Percentiles rank a stretch among this genome's conserved stretches.
These are phyloP conservation scores for Epistrophe grossulariae DNA, from an alignment of 2,888 invertebrate genomes.

Conservation along the genomic window DNA sequence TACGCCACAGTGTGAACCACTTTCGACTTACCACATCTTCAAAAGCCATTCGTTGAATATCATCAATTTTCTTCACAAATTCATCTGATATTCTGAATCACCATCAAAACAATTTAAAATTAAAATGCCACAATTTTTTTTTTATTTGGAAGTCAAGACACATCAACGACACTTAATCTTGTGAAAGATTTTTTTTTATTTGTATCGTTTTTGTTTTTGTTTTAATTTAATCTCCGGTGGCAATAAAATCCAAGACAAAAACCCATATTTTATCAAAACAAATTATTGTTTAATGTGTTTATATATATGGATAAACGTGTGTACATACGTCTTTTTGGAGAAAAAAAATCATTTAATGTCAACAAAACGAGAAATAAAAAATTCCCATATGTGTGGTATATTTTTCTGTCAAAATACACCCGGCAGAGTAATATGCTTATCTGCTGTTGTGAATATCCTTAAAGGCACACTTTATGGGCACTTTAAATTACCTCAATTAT, in stretches of 20 bases:
- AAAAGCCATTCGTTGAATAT: neutral
- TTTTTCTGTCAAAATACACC: constrained; percentile 46
- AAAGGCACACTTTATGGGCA: constrained; percentile 38
- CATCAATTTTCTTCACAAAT: neutral
- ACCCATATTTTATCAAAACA: constrained; percentile 46
- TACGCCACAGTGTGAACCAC: neutral
- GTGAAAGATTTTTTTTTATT: neutral
- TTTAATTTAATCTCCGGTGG: constrained; percentile 22
- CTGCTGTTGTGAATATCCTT: constrained; percentile 9
- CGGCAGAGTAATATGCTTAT: constrained; percentile 42
- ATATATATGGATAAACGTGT: neutral
- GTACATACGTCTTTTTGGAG: neutral
- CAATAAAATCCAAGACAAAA: constrained; percentile 16
- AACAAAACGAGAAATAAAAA: constrained; percentile 6
- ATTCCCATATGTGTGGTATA: constrained; percentile 46
- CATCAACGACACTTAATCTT: constrained; percentile 11
- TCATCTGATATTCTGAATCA: neutral
- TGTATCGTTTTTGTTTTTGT: neutral
- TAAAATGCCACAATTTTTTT: neutral
- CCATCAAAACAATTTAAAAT: neutral
- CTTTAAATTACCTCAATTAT: constrained; percentile 56
- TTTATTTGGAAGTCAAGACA: neutral
- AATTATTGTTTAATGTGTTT: constrained; percentile 44
- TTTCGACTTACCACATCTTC: neutral
- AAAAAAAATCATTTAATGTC: constrained; percentile 18